These are phyloP conservation scores for Linyphia triangularis DNA, from an alignment of 2,888 invertebrate genomes.

Conservation along the genomic window DNA sequence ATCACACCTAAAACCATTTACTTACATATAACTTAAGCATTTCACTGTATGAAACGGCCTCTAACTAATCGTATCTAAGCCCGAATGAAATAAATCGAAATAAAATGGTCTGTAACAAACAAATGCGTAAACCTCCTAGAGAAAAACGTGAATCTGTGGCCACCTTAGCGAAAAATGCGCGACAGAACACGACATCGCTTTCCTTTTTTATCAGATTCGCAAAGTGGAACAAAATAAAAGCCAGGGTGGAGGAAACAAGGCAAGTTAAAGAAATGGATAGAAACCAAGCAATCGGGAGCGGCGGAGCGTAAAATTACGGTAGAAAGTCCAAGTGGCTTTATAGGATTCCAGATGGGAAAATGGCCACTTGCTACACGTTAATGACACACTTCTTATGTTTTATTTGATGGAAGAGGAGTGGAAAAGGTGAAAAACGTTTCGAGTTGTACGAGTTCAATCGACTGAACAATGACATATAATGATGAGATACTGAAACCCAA, in stretches of 20 bases:
- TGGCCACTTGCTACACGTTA: slow-evolving; percentile 73
- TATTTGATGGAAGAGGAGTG: slow-evolving; percentile 70
- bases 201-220: slow-evolving; percentile 11
- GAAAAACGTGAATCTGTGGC: slow-evolving; percentile 38
- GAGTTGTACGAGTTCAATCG: slow-evolving; percentile 63
- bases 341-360: slow-evolving; percentile 74
- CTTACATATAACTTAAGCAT: neutral
- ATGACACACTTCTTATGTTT: slow-evolving; percentile 72
- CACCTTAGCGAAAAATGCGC: slow-evolving; percentile 44
- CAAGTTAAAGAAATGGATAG: slow-evolving; percentile 63
- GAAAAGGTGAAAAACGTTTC: slow-evolving; percentile 67
- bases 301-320: slow-evolving; percentile 70
- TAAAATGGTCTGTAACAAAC: slow-evolving; percentile 33
- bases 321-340: slow-evolving; percentile 69
- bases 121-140: slow-evolving; percentile 31
- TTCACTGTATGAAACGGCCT: slow-evolving; percentile 1
- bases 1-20: no score
- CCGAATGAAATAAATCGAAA: slow-evolving; percentile 3
- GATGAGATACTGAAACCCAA: slow-evolving; percentile 63
- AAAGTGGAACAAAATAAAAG: slow-evolving; percentile 33
- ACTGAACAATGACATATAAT: slow-evolving; percentile 70
- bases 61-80: slow-evolving; percentile 20
- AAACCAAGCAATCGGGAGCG: slow-evolving; percentile 60
- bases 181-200: slow-evolving; percentile 35
- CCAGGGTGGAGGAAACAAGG: slow-evolving; percentile 7